Base-by-base conservation (phyloP, 2,888 invertebrate species). In the Drosophila histrio region DNA sequence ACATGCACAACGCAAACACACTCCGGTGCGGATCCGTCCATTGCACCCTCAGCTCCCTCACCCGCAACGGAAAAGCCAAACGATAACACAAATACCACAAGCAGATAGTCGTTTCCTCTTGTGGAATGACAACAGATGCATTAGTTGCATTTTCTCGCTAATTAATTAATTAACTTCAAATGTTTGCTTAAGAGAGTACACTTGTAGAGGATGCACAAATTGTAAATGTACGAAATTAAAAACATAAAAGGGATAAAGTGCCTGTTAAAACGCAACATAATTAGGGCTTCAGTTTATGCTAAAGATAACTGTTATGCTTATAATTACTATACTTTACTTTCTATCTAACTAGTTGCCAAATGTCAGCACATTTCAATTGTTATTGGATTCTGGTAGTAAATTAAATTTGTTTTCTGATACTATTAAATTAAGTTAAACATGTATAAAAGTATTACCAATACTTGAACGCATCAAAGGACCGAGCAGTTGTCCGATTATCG, bases 211-310 rank as follows among this genome's bases (percentile, higher is more conserved):
- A 66, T 70, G 81, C 87, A 80, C 81, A 86, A 86, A 67, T 66
- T 79, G 71, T 77, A 83, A 77, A 79, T 79, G 68, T 66, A 69
- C 61, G 60, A 66, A 81, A 66, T 74, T 69, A 63, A 61, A 50
- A 39, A 53, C 8, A 50, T 39, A 21, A 69, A 70, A 73, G 65
- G 52, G 67, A 78, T 72, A 50, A 82, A 84, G 87, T 84, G 87
- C 87, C 81, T 80, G 84, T 77, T 74, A 43, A 65, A 70, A 79
- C 80, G 76, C 86, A 82, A 86, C 86, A 83, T 82, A 70, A 66
- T 65, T 70, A 76, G 50, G 70, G 73, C 65, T 82, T 58, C 57
- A 58, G 50, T 38, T 36, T 34, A 67, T 36, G 49, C 62, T 59
- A 58, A 43, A 53, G 43, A 58, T 54, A 60, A 61, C 52, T 66